These are phyloP conservation scores for Dasypogon diadema DNA, from an alignment of 2,888 invertebrate genomes.

Conservation along the genomic window DNA sequence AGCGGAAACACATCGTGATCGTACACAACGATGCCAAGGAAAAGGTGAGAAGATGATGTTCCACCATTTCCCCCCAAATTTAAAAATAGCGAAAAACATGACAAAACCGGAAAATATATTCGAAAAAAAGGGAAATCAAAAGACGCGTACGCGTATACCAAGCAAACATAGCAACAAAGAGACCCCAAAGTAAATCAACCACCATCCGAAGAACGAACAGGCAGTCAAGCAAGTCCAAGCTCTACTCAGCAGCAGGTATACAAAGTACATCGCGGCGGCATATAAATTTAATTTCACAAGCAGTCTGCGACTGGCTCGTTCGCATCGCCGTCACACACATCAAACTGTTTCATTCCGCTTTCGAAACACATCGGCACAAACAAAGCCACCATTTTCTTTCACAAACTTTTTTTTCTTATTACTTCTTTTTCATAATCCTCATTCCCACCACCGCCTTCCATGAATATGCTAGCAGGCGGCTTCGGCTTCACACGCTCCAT, in stretches of 20 bases:
- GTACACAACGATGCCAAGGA: neutral
- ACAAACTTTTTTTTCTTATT: neutral
- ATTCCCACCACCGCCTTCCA: constrained; percentile 33
- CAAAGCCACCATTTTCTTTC: constrained; percentile 42
- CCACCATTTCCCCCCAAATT: neutral
- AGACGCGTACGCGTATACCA: constrained; percentile 3
- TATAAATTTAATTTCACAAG: constrained; percentile 30
- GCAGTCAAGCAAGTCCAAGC: constrained; percentile 16
- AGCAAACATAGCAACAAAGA: constrained; percentile 47
- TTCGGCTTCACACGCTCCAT: constrained; percentile 25
- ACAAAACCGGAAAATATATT: constrained; percentile 41
- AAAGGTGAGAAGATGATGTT: neutral
- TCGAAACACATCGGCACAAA: constrained; percentile 36
- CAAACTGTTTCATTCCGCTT: neutral
- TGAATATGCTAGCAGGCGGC: constrained; percentile 37
- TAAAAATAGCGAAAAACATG: constrained; percentile 1
- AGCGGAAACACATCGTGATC: neutral
- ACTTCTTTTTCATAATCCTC: constrained; percentile 24
- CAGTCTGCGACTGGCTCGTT: constrained; percentile 3
- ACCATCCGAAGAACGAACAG: neutral
- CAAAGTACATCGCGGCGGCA: constrained; percentile 2
- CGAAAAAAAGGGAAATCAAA: constrained; percentile 22
- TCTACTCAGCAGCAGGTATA: neutral
- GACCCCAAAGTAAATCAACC: constrained; percentile 32
- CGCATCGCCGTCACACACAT: neutral